These are phyloP conservation scores for Steinernema carpocapsae DNA, from an alignment of 2,888 invertebrate species.

Conservation along the genomic window DNA sequence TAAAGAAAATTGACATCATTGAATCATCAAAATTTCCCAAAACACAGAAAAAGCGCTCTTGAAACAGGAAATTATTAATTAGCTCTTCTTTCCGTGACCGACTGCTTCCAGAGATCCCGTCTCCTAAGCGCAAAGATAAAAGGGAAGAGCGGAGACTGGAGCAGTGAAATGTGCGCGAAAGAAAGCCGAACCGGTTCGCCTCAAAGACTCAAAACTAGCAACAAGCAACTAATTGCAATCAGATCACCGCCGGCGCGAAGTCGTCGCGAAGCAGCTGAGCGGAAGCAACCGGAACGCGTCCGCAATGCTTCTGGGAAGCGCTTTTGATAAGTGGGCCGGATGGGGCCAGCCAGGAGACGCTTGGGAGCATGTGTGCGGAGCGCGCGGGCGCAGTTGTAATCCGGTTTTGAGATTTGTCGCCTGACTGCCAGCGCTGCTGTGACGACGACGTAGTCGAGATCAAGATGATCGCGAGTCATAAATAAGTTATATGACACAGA, in stretches of 20 bases:
- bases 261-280: constrained; percentile 29
- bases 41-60: background rate
- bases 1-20: too few relatives aligned
- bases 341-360: background rate
- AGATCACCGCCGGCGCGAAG: background rate
- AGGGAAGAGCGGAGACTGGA: background rate
- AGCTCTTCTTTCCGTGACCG: constrained; percentile 7
- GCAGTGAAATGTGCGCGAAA: constrained; percentile 6
- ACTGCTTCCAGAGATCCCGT: constrained; percentile 13
- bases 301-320: background rate
- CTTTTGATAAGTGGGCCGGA: background rate
- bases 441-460: background rate
- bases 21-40: background rate
- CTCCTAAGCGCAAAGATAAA: constrained; percentile 19
- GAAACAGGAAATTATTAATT: constrained; percentile 31
- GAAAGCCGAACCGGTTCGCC: constrained; percentile 1
- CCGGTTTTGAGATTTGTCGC: background rate
- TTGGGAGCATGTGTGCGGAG: background rate
- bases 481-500: background rate
- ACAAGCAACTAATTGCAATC: constrained; percentile 19
- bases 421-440: too few relatives aligned
- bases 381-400: constrained; percentile 17
- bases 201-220: constrained; percentile 7
- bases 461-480: constrained; percentile 23
- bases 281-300: too few relatives aligned